Conservation (phyloP, 2,888 invertebrate species). For the Pseudanteris insignis region DNA sequence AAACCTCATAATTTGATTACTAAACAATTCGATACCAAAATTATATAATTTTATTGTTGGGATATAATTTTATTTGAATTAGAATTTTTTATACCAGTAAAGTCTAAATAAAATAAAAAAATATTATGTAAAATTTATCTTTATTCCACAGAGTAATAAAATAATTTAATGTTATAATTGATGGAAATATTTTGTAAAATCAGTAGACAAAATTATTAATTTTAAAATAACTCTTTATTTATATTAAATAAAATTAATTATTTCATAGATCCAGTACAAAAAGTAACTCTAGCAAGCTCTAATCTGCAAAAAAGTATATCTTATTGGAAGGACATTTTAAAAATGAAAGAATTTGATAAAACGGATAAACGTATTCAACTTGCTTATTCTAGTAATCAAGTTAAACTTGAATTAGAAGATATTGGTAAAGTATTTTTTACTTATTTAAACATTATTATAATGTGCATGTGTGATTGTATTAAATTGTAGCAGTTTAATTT, state of each 20-base stretch:
- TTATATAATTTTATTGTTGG: too few relatives aligned
- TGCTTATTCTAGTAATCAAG: slow-evolving; percentile 78
- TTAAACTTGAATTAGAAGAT: slow-evolving; percentile 79
- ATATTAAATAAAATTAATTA: slow-evolving; percentile 30
- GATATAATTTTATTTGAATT: too few relatives aligned
- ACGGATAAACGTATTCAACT: slow-evolving; percentile 73
- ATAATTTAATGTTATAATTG: too few relatives aligned
- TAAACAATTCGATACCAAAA: too few relatives aligned
- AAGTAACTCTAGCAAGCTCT: slow-evolving; percentile 82
- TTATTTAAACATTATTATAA: slow-evolving; percentile 1
- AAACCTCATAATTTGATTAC: too few relatives aligned
- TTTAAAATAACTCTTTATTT: slow-evolving; percentile 3
- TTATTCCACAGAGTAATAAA: too few relatives aligned
- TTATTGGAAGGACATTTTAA: slow-evolving; percentile 86
- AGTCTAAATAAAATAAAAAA: too few relatives aligned
- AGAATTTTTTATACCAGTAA: too few relatives aligned
- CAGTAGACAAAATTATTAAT: too few relatives aligned
- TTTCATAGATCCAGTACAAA: slow-evolving; percentile 80
- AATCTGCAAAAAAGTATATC: slow-evolving; percentile 78
- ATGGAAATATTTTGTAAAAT: too few relatives aligned
- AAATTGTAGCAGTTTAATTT: too few relatives aligned
- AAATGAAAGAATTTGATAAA: slow-evolving; percentile 76
- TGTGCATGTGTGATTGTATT: too few relatives aligned
- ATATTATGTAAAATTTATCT: background rate
- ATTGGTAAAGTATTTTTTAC: slow-evolving; percentile 69